Base-by-base conservation (phyloP, 2,113 vertebrate species). In the Oenanthe melanoleuca region DNA sequence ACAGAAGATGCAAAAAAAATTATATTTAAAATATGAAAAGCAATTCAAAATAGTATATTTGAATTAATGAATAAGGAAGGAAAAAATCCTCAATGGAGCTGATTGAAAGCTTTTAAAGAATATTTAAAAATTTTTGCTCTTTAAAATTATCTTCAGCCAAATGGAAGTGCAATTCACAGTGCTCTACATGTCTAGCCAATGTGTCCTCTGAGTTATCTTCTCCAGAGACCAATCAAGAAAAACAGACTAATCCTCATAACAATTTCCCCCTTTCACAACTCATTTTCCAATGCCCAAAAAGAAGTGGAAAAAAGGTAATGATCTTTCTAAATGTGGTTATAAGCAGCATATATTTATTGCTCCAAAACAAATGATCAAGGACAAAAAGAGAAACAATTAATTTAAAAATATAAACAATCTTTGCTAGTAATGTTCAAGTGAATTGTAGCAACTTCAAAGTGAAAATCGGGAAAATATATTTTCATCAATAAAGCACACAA, bases 51-150 rank as follows among this genome's bases (percentile, higher is more conserved):
- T 97, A 97, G 89, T 73, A 93, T 28, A 91, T 96, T 96, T 98
- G 97, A 98, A 98, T 97, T 95, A 98, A 96, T 75, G 38, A 86
- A 22, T 47, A 91, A 96, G n/a, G 94, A 93, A 60, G 88, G 92
- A 95, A 92, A 78, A 95, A 89, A 1, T 19, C 82, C 95, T 97
- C 95, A 96, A 96, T 96, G 96, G 94, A 96, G 86, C 92, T 98
- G 97, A 98, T 97, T 98, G 98, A 98, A 96, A 94, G 42, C 87
- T 93, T 93, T 97, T 97, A 75, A 29, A 93, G 59, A 92, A 91
- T 86, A 69, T 79, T 96, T 78, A 22, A n/a, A 96, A 60, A 94
- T 82, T 83, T 74, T 96, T 96, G 61, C 92, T 93, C 81, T 44
- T 79, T 84, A 78, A 71, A 44, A 57, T 74, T 90, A 55, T 90